A percentile compares a stretch with the other conserved stretches of the same genome.
Conservation (phyloP, 2,113 vertebrate genomes). For the Octodon degus region DNA sequence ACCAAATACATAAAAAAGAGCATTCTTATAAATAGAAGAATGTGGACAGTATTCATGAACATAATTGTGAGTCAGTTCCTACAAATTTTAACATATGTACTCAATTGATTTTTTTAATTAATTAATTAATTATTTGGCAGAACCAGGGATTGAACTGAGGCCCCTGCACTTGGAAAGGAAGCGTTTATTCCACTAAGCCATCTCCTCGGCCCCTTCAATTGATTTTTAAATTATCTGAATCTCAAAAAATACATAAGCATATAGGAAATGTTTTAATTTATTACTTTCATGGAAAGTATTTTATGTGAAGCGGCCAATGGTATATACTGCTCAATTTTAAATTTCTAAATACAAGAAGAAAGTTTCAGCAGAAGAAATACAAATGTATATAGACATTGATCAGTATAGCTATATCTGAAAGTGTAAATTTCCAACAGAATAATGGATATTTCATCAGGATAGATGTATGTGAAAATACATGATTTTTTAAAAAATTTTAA, state of each 20-base stretch:
- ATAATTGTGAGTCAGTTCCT: neutral
- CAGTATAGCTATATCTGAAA: neutral
- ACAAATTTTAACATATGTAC: neutral
- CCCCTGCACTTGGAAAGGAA: no score
- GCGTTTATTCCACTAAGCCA: no score
- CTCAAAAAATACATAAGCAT: neutral
- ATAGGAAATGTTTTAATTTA: neutral
- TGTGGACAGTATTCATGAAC: neutral
- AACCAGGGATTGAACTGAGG: no score
- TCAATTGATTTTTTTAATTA: no score
- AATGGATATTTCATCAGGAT: no score
- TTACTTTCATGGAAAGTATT: neutral
- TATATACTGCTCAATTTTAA: neutral
- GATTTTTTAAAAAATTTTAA: neutral
- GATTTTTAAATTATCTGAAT: neutral
- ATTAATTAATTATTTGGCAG: no score
- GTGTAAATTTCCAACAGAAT: neutral
- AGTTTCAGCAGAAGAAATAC: neutral
- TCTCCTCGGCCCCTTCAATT: no score
- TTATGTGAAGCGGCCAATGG: neutral
- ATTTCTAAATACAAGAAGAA: neutral
- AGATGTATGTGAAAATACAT: neutral
- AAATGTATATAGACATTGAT: fast-evolving
- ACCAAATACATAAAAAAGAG: neutral
- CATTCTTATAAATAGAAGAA: neutral